These are phyloP conservation scores for Pogonus chalceus DNA, from an alignment of 1,140 invertebrate species.

Conservation along the genomic window DNA sequence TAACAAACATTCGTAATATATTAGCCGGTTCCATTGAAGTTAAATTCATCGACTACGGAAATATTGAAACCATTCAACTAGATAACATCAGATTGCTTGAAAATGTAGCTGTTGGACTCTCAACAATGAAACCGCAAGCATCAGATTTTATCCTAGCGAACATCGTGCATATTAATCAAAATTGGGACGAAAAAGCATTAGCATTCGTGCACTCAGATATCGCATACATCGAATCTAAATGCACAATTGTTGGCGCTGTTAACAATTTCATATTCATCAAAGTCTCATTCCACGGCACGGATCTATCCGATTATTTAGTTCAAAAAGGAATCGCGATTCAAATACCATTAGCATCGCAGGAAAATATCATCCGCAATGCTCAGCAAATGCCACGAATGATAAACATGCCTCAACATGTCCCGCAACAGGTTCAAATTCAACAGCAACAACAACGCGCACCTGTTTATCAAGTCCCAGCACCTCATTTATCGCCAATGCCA, in stretches of 20 bases:
- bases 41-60: slow-evolving; percentile 63
- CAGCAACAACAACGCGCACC: neutral
- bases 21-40: slow-evolving; percentile 43
- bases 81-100: slow-evolving; percentile 45
- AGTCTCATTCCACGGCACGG: slow-evolving; percentile 36
- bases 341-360: slow-evolving; percentile 16
- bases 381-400: neutral
- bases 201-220: slow-evolving; percentile 38
- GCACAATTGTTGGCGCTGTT: slow-evolving; percentile 32
- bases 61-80: slow-evolving; percentile 43
- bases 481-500: neutral
- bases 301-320: slow-evolving; percentile 35
- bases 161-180: slow-evolving; percentile 34
- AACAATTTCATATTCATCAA: slow-evolving; percentile 34
- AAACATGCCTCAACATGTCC: neutral
- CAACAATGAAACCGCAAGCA: slow-evolving; percentile 42
- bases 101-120: slow-evolving; percentile 38
- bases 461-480: no score
- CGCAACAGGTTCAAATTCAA: slow-evolving; percentile 10
- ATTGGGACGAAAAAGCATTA: slow-evolving; percentile 41
- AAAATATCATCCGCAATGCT: neutral
- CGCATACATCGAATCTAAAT: slow-evolving; percentile 40
- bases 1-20: slow-evolving; percentile 37
- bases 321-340: slow-evolving; percentile 11
- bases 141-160: slow-evolving; percentile 44